Conservation (phyloP, 2,797 vertebrate species). For the Heliangelus exortis region DNA sequence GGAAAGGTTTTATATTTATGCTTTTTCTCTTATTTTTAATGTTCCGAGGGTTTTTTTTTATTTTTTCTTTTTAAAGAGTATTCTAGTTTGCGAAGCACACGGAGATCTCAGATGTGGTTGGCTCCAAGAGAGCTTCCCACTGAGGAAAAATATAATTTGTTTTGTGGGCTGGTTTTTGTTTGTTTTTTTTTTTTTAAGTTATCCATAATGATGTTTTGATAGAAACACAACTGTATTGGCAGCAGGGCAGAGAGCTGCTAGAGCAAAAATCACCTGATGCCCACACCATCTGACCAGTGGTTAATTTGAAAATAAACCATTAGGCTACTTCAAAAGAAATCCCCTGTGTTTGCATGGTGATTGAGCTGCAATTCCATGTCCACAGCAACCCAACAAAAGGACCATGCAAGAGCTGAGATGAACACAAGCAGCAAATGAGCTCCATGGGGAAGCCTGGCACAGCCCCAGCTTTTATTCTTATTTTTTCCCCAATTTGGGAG, state of each 20-base stretch:
- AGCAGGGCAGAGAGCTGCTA: not conserved
- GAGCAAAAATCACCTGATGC: not conserved
- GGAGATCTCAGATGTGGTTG: not conserved
- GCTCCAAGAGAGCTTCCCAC: not conserved
- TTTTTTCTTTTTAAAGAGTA: not conserved
- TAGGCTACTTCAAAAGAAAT: not conserved
- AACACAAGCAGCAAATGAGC: not conserved
- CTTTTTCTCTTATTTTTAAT: constrained; percentile 8
- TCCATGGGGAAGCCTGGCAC: not conserved
- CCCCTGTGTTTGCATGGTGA: accelerated
- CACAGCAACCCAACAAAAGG: not conserved
- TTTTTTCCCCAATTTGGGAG: not conserved
- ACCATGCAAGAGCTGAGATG: not conserved
- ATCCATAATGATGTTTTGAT: constrained; percentile 1
- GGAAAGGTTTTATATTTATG: constrained; percentile 58
- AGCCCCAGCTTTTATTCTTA: not conserved
- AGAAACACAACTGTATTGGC: not conserved
- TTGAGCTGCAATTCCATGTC: not conserved
- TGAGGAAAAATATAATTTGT: not conserved
- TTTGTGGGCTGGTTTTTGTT: not conserved
- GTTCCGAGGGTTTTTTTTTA: not conserved
- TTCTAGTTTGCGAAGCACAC: not conserved
- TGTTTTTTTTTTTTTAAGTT: not conserved
- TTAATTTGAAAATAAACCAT: constrained; percentile 44
- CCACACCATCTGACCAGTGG: not conserved